Percentiles rank a stretch among this genome's conserved stretches.
These are phyloP conservation scores for Papilio helenus DNA, from an alignment of 1,140 invertebrate species.

Conservation along the genomic window DNA sequence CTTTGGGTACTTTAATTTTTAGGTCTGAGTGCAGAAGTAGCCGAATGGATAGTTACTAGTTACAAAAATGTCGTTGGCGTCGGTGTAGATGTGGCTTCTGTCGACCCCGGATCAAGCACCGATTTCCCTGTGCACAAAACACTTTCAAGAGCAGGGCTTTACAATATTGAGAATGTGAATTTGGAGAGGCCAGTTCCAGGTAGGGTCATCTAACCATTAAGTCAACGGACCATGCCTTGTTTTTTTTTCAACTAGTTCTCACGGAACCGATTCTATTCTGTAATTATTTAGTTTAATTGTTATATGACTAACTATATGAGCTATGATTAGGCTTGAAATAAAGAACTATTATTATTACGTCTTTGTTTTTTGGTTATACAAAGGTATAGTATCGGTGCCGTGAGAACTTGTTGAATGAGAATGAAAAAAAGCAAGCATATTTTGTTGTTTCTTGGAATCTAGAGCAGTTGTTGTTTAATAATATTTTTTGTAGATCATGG, in stretches of 20 bases:
- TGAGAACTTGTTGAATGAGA: neutral
- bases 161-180: conserved; percentile 85
- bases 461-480: neutral
- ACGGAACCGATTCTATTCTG: too few relatives aligned
- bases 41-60: conserved; percentile 83
- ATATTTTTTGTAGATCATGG: conserved; percentile 74
- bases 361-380: too few relatives aligned
- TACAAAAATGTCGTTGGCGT: conserved; percentile 85
- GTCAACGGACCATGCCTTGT: neutral
- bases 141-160: conserved; percentile 80
- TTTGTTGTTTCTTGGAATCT: neutral
- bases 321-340: too few relatives aligned
- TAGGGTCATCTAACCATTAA: conserved; percentile 40
- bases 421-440: too few relatives aligned
- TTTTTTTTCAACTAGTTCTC: too few relatives aligned
- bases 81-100: conserved; percentile 86
- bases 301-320: too few relatives aligned
- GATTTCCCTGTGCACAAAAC: conserved; percentile 70
- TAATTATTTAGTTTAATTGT: too few relatives aligned
- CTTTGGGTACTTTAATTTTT: conserved; percentile 44
- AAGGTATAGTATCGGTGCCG: neutral
- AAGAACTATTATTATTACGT: too few relatives aligned
- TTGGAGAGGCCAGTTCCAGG: conserved; percentile 79
- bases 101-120: conserved; percentile 83
- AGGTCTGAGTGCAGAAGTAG: conserved; percentile 84